Evolutionary conservation across 2,888 invertebrate genomes (phyloP), one percentile per base, ranked within the genome.

Genomic region (Laothoe populi): DNA sequence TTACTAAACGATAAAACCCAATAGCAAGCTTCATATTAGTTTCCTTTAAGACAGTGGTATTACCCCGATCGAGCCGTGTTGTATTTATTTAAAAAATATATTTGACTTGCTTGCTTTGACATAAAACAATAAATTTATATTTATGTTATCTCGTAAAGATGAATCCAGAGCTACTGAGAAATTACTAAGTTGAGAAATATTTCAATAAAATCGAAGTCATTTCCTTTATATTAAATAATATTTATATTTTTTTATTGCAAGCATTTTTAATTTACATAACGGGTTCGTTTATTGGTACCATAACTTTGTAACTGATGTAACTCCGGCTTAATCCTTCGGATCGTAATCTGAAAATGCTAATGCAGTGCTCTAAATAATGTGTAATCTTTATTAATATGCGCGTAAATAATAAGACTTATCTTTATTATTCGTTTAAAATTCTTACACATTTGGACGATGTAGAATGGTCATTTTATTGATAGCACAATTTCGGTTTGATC

Each of bases 341-440:
- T 58, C 21, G 57, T 64, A 70, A 67, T 65, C 58, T 60, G 63
- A 71, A 69, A 66, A 68, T 66, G 71, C 57, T 66, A 73, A 72
- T 68, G n/a, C n/a, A 62, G 4, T 64, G 64, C 53, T 66, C 59
- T 44, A 38, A 66, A 69, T 67, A 65, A 46, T 63, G 64, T 58
- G 49, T 57, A 23, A 31, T 61, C 45, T 23, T 1, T 31, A 57
- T 53, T 57, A 61, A 61, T 61, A 46, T 57, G 44, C 45, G 46
- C 61, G 57, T 57, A 57, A 45, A 57, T 61, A 61, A 57, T 57
- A 61, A 31, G 61, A 38, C 24, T 61, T 35, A 61, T 57, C 57
- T 57, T 46, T 38, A 61, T 57, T 53, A 57, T 46, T 21, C 57
- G 46, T 57, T 61, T 61, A 57, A 61, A 61, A 57, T 46, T 46